A percentile compares a stretch with the other conserved stretches of the same genome.
Conservation (phyloP, 1,140 invertebrate species). For the Dendroctonus ponderosae region DNA sequence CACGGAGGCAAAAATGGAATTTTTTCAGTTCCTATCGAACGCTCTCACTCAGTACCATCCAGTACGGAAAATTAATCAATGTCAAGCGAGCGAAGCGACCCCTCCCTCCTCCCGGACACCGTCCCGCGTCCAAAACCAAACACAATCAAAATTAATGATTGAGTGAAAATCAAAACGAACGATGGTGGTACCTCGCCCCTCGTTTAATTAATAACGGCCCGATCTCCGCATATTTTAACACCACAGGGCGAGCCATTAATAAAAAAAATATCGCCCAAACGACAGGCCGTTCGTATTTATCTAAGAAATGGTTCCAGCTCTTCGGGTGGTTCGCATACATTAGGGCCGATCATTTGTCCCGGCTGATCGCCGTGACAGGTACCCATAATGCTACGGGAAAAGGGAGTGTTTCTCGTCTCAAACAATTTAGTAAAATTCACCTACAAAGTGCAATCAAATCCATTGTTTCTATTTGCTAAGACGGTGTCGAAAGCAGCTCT, state of each 20-base stretch:
- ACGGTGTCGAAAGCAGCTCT: too few species aligned
- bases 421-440: too few species aligned
- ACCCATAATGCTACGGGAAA: not conserved
- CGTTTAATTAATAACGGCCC: slow-evolving; percentile 15
- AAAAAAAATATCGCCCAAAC: slow-evolving; percentile 8
- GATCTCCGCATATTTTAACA: slow-evolving; percentile 16
- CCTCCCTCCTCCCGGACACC: too few species aligned
- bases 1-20: too few species aligned
- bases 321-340: slow-evolving; percentile 17
- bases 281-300: slow-evolving; percentile 15
- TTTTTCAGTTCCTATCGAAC: too few species aligned
- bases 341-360: slow-evolving; percentile 10
- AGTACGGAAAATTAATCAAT: too few species aligned
- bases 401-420: not conserved
- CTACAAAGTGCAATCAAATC: too few species aligned
- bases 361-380: slow-evolving; percentile 9
- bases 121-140: too few species aligned
- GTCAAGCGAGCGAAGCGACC: too few species aligned
- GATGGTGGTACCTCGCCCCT: slow-evolving; percentile 8
- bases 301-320: slow-evolving; percentile 14
- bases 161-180: slow-evolving; percentile 7
- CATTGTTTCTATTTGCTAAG: too few species aligned
- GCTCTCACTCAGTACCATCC: too few species aligned
- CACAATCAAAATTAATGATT: slow-evolving; percentile 11
- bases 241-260: slow-evolving; percentile 16